Conservation (phyloP, 1,140 invertebrate genomes). For the Cryptotermes secundus region DNA sequence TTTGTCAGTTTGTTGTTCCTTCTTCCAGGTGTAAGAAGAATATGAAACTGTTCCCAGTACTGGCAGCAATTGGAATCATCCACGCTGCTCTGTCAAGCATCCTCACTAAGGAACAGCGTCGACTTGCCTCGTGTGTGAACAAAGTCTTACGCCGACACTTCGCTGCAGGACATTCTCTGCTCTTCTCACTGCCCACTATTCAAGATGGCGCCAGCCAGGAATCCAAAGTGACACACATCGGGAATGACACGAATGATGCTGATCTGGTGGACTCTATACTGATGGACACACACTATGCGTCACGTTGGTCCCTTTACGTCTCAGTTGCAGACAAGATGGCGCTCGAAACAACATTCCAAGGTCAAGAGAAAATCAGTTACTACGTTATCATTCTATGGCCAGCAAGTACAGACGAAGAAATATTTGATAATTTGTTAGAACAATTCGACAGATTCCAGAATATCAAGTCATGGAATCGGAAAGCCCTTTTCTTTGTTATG, state of each 20-base stretch:
- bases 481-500: background rate
- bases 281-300: background rate
- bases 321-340: background rate
- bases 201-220: background rate
- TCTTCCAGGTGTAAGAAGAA: background rate
- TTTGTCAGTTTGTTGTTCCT: too few species aligned
- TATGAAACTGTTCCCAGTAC: background rate
- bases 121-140: background rate
- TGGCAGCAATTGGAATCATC: background rate
- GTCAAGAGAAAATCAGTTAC: background rate
- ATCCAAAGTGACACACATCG: background rate
- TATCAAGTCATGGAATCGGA: background rate
- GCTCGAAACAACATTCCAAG: background rate
- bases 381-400: background rate
- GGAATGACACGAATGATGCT: background rate
- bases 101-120: background rate
- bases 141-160: background rate
- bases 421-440: background rate
- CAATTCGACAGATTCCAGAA: background rate
- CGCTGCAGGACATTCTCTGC: background rate
- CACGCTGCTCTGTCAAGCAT: background rate
- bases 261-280: background rate
- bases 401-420: background rate
- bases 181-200: background rate
- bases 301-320: background rate